These are phyloP conservation scores for Caenorhabditis sp. DNA, from an alignment of 2,888 invertebrate species.

Conservation along the genomic window DNA sequence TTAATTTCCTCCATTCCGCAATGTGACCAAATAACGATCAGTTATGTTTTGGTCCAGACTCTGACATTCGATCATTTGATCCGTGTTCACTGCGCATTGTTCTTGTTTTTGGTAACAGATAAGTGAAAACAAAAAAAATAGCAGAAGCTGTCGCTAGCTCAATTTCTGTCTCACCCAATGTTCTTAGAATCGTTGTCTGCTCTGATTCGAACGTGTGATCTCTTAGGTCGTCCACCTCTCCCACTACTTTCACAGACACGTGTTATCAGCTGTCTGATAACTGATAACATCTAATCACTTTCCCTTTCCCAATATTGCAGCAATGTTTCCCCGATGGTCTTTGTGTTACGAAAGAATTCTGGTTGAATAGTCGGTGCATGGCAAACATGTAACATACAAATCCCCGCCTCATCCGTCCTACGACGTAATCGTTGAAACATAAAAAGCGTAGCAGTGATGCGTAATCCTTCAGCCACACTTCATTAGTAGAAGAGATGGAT, in stretches of 20 bases:
- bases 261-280: too few species aligned
- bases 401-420: too few species aligned
- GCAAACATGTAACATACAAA: too few species aligned
- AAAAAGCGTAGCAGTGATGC: not conserved
- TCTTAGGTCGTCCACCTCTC: too few species aligned
- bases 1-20: not conserved
- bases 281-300: too few species aligned
- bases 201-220: constrained; percentile 2
- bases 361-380: too few species aligned
- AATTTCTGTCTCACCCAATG: constrained; percentile 6
- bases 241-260: too few species aligned
- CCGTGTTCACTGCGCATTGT: constrained; percentile 10
- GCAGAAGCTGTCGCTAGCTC: too few species aligned
- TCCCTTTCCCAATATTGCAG: too few species aligned
- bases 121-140: constrained; percentile 6
- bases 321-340: too few species aligned
- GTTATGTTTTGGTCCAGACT: constrained; percentile 18
- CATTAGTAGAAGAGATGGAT: not conserved
- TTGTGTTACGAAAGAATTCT: too few species aligned
- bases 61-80: constrained; percentile 9
- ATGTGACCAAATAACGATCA: constrained; percentile 4
- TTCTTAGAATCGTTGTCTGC: constrained; percentile 15
- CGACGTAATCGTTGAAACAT: too few species aligned
- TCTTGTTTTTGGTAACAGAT: not conserved
- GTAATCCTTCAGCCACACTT: constrained; percentile 13